Conservation (phyloP, 2,797 vertebrate species). For the Xenentodon cancila region DNA sequence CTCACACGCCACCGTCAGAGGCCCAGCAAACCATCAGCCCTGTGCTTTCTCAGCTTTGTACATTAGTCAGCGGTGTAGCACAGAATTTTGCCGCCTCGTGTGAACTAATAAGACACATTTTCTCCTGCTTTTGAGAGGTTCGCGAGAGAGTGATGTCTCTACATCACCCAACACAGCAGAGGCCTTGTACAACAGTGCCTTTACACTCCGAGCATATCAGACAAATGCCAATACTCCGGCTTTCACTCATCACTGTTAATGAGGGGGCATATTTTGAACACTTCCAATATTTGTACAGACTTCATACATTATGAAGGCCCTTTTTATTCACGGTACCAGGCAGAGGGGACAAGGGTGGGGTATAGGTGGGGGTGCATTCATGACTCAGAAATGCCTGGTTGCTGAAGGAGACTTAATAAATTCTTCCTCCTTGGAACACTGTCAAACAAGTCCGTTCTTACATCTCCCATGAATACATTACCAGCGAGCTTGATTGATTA, state of each 20-base stretch:
- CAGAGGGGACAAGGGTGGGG: slow-evolving; percentile 51
- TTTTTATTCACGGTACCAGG: slow-evolving; percentile 57
- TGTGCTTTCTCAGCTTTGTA: slow-evolving; percentile 78
- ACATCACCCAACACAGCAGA: slow-evolving; percentile 77
- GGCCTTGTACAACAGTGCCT: slow-evolving; percentile 79
- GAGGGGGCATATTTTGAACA: slow-evolving; percentile 81
- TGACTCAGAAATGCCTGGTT: slow-evolving; percentile 72
- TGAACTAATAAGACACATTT: slow-evolving; percentile 79
- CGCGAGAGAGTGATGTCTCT: slow-evolving; percentile 75
- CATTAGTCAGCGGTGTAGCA: slow-evolving; percentile 79
- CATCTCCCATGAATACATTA: slow-evolving; percentile 85
- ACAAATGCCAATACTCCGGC: slow-evolving; percentile 72
- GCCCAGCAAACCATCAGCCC: slow-evolving; percentile 71
- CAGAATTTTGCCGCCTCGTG: slow-evolving; percentile 83
- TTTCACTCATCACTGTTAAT: slow-evolving; percentile 81
- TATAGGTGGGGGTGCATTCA: slow-evolving; percentile 50
- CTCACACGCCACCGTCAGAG: slow-evolving; percentile 63
- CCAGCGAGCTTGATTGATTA: slow-evolving; percentile 83
- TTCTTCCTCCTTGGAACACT: slow-evolving; percentile 85
- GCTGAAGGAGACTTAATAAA: slow-evolving; percentile 82
- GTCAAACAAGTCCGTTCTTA: slow-evolving; percentile 85
- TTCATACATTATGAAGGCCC: slow-evolving; percentile 67
- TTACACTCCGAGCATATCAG: slow-evolving; percentile 73
- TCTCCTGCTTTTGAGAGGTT: slow-evolving; percentile 74
- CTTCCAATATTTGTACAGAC: slow-evolving; percentile 79